Evolutionary conservation across 2,797 vertebrate genomes (phyloP).

Genomic region (Pseudocheirus occidentalis): DNA sequence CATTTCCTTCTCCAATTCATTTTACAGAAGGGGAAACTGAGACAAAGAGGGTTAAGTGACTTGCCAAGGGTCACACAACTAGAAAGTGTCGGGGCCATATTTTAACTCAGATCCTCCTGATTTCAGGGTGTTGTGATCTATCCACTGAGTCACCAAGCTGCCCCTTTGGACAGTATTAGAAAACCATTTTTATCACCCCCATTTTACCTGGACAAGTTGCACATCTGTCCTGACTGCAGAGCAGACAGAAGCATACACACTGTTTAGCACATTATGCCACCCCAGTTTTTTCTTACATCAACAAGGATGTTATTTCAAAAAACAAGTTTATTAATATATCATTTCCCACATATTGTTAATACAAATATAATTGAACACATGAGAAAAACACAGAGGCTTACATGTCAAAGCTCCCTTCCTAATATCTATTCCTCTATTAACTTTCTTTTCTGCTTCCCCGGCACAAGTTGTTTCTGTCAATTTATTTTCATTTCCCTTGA

Average conservation of each 20-base stretch:
- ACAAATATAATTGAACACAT: slow-evolving; percentile 46
- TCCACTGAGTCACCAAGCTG: background rate
- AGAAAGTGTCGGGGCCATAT: background rate
- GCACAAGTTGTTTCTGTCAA: slow-evolving; percentile 68
- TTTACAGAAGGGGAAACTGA: background rate
- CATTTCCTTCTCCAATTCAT: background rate
- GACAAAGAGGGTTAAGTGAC: background rate
- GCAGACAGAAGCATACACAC: background rate
- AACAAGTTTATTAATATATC: slow-evolving; percentile 35
- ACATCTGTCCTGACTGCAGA: slow-evolving; percentile 17
- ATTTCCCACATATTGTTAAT: slow-evolving; percentile 27
- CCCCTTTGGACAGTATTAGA: background rate
- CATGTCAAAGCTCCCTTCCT: slow-evolving; percentile 8
- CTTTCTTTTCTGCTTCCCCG: slow-evolving; percentile 56
- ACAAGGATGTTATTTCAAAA: slow-evolving; percentile 65
- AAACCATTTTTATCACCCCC: background rate
- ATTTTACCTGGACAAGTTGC: background rate
- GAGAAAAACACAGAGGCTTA: background rate
- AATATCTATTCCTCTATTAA: slow-evolving; percentile 42
- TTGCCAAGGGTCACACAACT: background rate
- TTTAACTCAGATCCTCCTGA: background rate
- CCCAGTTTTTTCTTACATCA: slow-evolving; percentile 52
- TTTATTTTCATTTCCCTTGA: slow-evolving; percentile 75
- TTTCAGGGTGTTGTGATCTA: background rate
- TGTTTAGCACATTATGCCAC: background rate